Conservation (phyloP, 2,113 vertebrate species). For the Crotalus helleri region DNA sequence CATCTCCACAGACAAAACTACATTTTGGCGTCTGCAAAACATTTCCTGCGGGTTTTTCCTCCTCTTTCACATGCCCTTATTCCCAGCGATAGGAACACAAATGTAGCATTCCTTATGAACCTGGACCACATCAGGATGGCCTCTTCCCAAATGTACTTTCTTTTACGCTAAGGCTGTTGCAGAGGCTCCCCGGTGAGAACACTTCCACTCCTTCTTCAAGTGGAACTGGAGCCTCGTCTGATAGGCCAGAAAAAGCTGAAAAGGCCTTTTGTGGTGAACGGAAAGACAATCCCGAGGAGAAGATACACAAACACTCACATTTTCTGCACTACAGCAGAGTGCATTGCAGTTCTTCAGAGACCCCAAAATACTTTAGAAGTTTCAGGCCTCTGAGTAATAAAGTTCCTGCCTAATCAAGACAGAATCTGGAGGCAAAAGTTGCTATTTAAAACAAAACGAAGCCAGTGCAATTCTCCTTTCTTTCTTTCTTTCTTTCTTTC, state of each 20-base stretch:
- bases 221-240: slow-evolving; percentile 57
- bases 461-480: background rate
- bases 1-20: slow-evolving; percentile 53
- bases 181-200: slow-evolving; percentile 56
- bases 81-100: slow-evolving; percentile 52
- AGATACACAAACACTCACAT: slow-evolving; percentile 22
- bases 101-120: slow-evolving; percentile 61
- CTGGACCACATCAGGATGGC: slow-evolving; percentile 61
- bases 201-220: slow-evolving; percentile 47
- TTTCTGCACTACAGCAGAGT: slow-evolving; percentile 43
- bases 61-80: slow-evolving; percentile 61
- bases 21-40: slow-evolving; percentile 57
- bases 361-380: slow-evolving; percentile 58
- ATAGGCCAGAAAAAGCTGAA: slow-evolving; percentile 48
- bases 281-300: slow-evolving; percentile 30
- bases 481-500: no score
- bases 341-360: slow-evolving; percentile 36
- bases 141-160: slow-evolving; percentile 60
- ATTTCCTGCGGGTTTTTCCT: slow-evolving; percentile 48
- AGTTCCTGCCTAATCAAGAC: slow-evolving; percentile 37
- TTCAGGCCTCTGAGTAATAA: background rate
- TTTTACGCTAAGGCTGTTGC: slow-evolving; percentile 53
- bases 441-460: slow-evolving; percentile 28
- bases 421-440: slow-evolving; percentile 29
- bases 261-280: slow-evolving; percentile 46